Conservation (phyloP, 1,140 invertebrate species). For the Copidosoma floridanum region DNA sequence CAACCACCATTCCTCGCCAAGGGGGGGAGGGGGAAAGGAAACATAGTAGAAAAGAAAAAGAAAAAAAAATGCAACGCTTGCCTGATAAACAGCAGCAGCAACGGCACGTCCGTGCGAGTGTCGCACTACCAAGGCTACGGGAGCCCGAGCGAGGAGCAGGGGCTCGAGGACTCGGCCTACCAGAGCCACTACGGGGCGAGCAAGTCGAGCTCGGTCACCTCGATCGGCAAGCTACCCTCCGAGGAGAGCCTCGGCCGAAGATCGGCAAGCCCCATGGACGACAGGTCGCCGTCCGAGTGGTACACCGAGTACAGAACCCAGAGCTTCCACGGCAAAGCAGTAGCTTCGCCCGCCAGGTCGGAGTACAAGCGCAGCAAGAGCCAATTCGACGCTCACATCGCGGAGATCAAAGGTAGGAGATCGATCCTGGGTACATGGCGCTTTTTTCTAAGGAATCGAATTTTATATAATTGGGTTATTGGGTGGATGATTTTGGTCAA, state of each 20-base stretch:
- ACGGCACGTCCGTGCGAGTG: not conserved
- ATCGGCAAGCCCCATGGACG: conserved; percentile 41
- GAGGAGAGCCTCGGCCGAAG: conserved; percentile 53
- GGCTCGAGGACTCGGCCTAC: conserved; percentile 61
- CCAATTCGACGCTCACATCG: conserved; percentile 84
- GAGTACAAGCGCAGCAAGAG: conserved; percentile 71
- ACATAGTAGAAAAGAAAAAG: too few species aligned
- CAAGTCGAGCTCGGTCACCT: conserved; percentile 56
- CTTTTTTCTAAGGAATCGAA: too few species aligned
- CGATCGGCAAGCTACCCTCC: conserved; percentile 59
- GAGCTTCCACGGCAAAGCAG: conserved; percentile 58
- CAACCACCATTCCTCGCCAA: too few species aligned
- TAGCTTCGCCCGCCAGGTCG: conserved; percentile 61
- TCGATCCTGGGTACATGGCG: too few species aligned
- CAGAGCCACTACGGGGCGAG: conserved; percentile 58
- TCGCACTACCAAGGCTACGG: conserved; percentile 49
- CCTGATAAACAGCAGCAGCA: too few species aligned
- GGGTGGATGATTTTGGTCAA: too few species aligned
- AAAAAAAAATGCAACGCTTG: too few species aligned
- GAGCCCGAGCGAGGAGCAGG: conserved; percentile 60
- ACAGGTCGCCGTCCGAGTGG: conserved; percentile 56
- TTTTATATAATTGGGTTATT: too few species aligned
- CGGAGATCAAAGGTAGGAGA: conserved; percentile 80
- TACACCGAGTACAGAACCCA: conserved; percentile 61
- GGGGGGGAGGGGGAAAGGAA: too few species aligned